Evolutionary conservation across 2,113 vertebrate genomes (phyloP).

Genomic region (Mungos mungo): DNA sequence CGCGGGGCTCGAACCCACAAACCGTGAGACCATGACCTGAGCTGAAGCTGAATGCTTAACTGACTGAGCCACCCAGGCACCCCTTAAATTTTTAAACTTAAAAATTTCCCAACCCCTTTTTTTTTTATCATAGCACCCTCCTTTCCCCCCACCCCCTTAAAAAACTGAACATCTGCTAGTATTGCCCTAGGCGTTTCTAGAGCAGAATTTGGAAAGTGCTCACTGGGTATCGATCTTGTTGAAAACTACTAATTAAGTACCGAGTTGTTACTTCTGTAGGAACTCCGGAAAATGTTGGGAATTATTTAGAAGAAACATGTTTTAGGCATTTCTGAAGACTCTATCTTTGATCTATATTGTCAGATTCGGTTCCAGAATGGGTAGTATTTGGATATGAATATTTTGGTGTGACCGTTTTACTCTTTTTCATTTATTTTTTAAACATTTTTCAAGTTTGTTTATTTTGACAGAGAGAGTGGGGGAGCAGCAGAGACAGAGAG

Average conservation of each 20-base stretch:
- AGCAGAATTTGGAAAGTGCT: constrained; percentile 27
- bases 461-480: no score
- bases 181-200: background rate
- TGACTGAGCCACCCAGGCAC: no score
- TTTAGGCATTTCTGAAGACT: constrained; percentile 7
- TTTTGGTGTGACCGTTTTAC: background rate
- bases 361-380: background rate
- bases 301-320: constrained; percentile 3
- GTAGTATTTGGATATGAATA: background rate
- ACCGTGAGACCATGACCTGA: no score
- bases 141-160: background rate
- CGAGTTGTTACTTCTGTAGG: background rate
- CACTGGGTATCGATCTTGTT: background rate
- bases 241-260: constrained; percentile 8
- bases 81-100: background rate
- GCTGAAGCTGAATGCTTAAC: no score
- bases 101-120: background rate
- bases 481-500: no score
- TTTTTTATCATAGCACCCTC: background rate
- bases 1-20: no score
- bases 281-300: background rate
- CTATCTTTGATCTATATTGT: background rate
- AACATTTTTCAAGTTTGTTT: no score
- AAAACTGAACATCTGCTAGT: background rate
- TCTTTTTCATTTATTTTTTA: background rate